Evolutionary conservation across 2,113 vertebrate genomes (phyloP).

Genomic region (Phaethon lepturus): DNA sequence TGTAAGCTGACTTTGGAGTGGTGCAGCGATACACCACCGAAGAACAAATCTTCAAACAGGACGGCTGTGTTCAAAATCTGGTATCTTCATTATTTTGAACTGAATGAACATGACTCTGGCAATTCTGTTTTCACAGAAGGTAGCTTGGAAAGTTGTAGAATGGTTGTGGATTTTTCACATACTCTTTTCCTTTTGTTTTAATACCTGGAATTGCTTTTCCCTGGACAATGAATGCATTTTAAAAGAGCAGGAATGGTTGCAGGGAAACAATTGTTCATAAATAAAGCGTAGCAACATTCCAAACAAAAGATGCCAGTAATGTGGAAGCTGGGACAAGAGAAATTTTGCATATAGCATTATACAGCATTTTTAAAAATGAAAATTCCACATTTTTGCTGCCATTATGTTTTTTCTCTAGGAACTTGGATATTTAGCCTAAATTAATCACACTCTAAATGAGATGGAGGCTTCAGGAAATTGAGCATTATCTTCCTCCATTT

Average conservation of each 20-base stretch:
- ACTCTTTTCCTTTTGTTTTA: not conserved
- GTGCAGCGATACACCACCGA: not conserved
- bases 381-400: not conserved
- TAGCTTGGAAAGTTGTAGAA: not conserved
- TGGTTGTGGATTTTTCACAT: not conserved
- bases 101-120: not conserved
- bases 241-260: not conserved
- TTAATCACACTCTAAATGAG: not conserved
- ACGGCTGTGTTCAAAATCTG: not conserved
- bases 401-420: not conserved
- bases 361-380: not conserved
- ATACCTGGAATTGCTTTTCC: not conserved
- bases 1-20: not conserved
- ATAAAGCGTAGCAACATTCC: not conserved
- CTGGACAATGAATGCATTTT: not conserved
- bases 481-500: not conserved
- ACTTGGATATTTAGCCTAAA: not conserved
- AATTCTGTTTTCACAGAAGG: not conserved
- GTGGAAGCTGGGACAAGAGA: not conserved
- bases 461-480: not conserved
- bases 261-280: not conserved
- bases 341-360: not conserved
- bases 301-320: not conserved
- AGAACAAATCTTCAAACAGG: not conserved
- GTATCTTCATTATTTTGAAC: not conserved